phyloP scores from a whole-genome alignment of 1,140 invertebrate species.

The Aphaenogaster ashmeadi region DNA sequence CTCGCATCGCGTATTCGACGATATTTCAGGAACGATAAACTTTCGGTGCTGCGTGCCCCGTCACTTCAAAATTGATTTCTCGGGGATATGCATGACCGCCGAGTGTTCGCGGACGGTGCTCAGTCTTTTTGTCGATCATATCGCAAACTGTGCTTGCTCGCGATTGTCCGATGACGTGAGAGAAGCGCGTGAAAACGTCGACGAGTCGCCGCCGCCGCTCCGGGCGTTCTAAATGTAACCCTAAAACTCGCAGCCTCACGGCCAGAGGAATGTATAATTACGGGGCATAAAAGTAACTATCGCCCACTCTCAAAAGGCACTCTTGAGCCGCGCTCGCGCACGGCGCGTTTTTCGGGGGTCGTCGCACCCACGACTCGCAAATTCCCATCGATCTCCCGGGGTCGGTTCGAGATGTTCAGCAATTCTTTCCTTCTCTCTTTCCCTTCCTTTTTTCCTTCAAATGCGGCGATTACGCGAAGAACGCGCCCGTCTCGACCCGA shows the following conservation, averaged over 20 bases:
- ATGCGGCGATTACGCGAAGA: slow-evolving; percentile 64
- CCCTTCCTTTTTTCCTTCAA: slow-evolving; percentile 52
- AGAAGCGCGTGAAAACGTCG: slow-evolving; percentile 74
- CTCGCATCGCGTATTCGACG: neutral
- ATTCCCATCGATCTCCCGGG: slow-evolving; percentile 80
- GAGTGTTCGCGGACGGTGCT: neutral
- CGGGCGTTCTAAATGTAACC: slow-evolving; percentile 80
- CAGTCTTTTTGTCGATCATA: neutral
- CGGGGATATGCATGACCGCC: neutral
- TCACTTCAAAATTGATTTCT: slow-evolving; percentile 1
- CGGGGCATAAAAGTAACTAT: slow-evolving; percentile 86
- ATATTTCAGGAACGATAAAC: neutral
- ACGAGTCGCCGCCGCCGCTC: slow-evolving; percentile 28
- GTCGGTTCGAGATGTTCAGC: slow-evolving; percentile 39
- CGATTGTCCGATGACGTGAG: slow-evolving; percentile 61
- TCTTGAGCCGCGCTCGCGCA: slow-evolving; percentile 40
- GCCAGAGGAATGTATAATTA: slow-evolving; percentile 85
- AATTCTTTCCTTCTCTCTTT: slow-evolving; percentile 15
- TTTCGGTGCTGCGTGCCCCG: neutral
- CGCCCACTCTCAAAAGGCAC: slow-evolving; percentile 74
- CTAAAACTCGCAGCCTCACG: slow-evolving; percentile 79
- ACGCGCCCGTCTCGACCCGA: slow-evolving; percentile 14
- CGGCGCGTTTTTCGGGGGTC: slow-evolving; percentile 64
- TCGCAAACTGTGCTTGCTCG: neutral
- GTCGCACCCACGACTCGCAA: slow-evolving; percentile 77